Percentiles rank a stretch among this genome's conserved stretches.
These are phyloP conservation scores for Chanos chanos DNA, from an alignment of 2,797 vertebrate genomes.

Conservation along the genomic window DNA sequence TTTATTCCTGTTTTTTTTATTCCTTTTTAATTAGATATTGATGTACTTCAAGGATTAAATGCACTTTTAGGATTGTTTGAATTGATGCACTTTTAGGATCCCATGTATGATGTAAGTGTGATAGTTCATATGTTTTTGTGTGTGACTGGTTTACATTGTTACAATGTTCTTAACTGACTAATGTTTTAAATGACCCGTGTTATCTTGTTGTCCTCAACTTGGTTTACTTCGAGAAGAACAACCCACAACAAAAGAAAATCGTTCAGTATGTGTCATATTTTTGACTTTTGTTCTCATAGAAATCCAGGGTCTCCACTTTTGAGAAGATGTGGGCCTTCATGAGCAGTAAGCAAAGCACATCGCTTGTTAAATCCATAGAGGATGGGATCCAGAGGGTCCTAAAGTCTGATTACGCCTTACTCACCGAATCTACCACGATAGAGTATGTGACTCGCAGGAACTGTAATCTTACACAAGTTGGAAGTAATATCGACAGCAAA, in stretches of 20 bases:
- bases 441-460: constrained; percentile 94
- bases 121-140: no score
- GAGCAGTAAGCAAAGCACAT: constrained; percentile 92
- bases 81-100: neutral
- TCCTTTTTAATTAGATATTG: no score
- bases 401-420: constrained; percentile 91
- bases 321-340: constrained; percentile 99
- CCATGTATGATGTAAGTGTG: neutral
- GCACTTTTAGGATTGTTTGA: no score
- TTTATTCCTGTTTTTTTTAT: no score
- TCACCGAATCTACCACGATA: constrained; percentile 97
- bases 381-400: constrained; percentile 94
- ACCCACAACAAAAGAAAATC: neutral
- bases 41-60: neutral
- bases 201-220: no score
- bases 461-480: constrained; percentile 97
- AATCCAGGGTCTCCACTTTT: constrained; percentile 97
- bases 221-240: neutral
- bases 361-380: constrained; percentile 93
- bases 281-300: constrained; percentile 67
- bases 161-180: no score
- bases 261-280: neutral
- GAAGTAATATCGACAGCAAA: constrained; percentile 95
- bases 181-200: no score
- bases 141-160: no score